These are phyloP conservation scores for Chloropsis cyanopogon DNA, from an alignment of 2,113 vertebrate genomes.

Conservation along the genomic window DNA sequence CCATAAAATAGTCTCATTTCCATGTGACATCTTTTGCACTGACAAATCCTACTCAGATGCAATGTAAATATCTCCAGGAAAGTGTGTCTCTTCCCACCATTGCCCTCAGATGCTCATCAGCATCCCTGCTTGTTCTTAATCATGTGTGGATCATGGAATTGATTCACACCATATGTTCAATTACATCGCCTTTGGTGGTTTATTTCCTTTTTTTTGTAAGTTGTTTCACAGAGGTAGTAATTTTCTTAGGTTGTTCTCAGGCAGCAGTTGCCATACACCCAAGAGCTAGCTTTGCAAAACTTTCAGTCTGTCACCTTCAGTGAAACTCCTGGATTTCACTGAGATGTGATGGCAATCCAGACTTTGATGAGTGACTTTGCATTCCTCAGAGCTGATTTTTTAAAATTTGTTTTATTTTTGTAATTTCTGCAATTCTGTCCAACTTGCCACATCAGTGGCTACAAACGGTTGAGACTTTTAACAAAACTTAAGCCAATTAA, in stretches of 20 bases:
- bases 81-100: neutral
- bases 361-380: neutral
- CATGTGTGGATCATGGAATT: neutral
- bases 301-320: neutral
- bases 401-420: neutral
- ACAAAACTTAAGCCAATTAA: neutral
- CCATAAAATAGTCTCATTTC: neutral
- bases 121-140: neutral
- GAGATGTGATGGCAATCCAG: neutral
- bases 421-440: neutral
- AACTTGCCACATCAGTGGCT: neutral
- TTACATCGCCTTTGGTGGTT: neutral
- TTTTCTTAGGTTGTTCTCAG: neutral
- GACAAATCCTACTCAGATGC: neutral
- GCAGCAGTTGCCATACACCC: accelerated
- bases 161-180: neutral
- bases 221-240: neutral
- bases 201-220: neutral
- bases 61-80: neutral
- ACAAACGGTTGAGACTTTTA: neutral
- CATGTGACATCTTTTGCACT: neutral
- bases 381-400: neutral
- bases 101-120: neutral
- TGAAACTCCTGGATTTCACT: neutral
- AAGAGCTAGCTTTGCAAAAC: neutral